Percentiles rank a stretch among this genome's conserved stretches.
Conservation (phyloP, 2,113 vertebrate genomes). For the Ginglymostoma cirratum region DNA sequence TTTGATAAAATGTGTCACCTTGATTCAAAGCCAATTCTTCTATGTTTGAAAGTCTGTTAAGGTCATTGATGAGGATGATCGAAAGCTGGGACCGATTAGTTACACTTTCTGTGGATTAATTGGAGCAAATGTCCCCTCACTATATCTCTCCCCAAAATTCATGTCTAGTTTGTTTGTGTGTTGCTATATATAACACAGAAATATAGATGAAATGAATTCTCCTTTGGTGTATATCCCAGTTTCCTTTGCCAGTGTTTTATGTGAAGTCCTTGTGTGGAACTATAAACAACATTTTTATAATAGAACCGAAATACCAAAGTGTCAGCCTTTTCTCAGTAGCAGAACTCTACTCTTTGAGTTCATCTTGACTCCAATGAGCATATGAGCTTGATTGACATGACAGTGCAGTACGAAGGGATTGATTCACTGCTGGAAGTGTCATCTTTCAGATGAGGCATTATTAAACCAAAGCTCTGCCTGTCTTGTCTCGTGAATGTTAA, state of each 20-base stretch:
- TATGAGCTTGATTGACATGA: neutral
- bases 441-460: neutral
- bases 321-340: neutral
- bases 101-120: neutral
- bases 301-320: neutral
- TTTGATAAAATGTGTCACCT: conserved; percentile 25
- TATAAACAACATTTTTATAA: neutral
- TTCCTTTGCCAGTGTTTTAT: neutral
- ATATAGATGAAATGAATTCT: neutral
- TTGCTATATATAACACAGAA: neutral
- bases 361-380: neutral
- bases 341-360: neutral
- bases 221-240: neutral
- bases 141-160: neutral
- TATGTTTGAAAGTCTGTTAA: conserved; percentile 13
- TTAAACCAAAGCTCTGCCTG: neutral
- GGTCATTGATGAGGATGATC: neutral
- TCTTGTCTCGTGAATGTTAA: neutral
- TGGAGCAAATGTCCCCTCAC: neutral
- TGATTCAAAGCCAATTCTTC: conserved; percentile 14
- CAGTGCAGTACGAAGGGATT: neutral
- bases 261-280: neutral
- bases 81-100: neutral
- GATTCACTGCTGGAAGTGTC: neutral
- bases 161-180: neutral